phyloP scores from a whole-genome alignment of 2,113 vertebrate species.

The Glaucomys volans region DNA sequence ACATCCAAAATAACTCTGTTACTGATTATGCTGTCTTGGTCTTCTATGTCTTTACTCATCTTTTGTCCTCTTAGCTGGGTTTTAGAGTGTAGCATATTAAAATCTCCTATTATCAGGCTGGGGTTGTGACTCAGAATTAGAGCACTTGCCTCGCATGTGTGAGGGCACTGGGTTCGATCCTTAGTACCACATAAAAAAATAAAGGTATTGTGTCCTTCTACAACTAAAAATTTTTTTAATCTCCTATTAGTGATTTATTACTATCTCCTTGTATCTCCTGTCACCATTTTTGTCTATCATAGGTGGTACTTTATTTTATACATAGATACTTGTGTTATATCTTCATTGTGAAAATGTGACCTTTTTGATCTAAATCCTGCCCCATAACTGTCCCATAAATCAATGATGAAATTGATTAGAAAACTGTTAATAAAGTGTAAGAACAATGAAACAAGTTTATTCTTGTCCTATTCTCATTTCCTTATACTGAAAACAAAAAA shows the following conservation, averaged over 20 bases:
- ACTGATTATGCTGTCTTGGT: not conserved
- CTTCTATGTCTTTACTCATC: not conserved
- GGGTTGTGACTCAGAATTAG: too few relatives aligned
- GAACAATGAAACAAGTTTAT: not conserved
- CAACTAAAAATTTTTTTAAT: not conserved
- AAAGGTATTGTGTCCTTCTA: too few relatives aligned
- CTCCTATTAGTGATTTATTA: not conserved
- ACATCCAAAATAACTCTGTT: not conserved
- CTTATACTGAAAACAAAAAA: slow-evolving; percentile 75
- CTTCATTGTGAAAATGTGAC: slow-evolving; percentile 4
- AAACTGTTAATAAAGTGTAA: slow-evolving; percentile 37
- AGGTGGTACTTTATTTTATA: not conserved
- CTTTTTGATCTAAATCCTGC: slow-evolving; percentile 38
- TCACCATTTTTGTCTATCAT: not conserved
- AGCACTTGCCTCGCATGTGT: too few relatives aligned
- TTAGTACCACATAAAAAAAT: too few relatives aligned
- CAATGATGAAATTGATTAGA: slow-evolving; percentile 33
- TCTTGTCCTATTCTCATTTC: not conserved
- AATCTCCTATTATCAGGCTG: not conserved
- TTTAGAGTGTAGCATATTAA: not conserved
- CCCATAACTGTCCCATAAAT: slow-evolving; percentile 31
- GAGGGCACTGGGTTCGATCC: too few relatives aligned
- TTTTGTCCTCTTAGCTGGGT: not conserved
- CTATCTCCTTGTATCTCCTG: not conserved
- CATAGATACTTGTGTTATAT: not conserved